These are phyloP conservation scores for Parazoanthus swiftii DNA, from an alignment of 92 coral and sea anemone genomes.

Conservation along the genomic window DNA sequence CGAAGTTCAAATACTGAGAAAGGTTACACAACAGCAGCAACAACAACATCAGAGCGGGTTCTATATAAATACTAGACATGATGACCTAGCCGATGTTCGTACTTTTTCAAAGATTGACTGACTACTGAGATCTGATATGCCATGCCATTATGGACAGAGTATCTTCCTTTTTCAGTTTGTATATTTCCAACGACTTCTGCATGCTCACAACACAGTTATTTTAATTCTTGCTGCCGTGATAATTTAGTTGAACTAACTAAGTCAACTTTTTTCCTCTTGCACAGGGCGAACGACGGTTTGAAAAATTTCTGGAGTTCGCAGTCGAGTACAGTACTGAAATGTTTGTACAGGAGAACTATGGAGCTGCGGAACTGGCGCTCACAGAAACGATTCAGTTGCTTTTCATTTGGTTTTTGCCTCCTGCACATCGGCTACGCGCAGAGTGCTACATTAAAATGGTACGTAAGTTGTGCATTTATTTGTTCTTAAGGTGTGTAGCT, in stretches of 20 bases:
- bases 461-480: not conserved
- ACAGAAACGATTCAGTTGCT: conserved; percentile 8
- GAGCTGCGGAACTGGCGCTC: not conserved
- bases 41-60: too few relatives aligned
- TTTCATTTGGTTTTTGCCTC: not conserved
- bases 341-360: not conserved
- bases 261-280: not conserved
- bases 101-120: too few relatives aligned
- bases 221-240: not conserved
- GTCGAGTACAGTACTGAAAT: not conserved
- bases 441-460: conserved; percentile 3
- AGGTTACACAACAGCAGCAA: too few relatives aligned
- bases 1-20: too few relatives aligned
- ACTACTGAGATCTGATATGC: too few relatives aligned
- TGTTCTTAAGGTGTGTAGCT: too few relatives aligned
- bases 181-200: not conserved
- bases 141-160: too few relatives aligned
- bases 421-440: conserved; percentile 6
- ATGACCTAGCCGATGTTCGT: too few relatives aligned
- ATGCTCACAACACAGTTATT: not conserved
- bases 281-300: not conserved
- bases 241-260: not conserved
- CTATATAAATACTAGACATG: too few relatives aligned
- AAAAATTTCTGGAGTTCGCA: not conserved
- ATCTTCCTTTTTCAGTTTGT: not conserved